Conservation (phyloP, 2,113 vertebrate species). For the Nipponia nippon region DNA sequence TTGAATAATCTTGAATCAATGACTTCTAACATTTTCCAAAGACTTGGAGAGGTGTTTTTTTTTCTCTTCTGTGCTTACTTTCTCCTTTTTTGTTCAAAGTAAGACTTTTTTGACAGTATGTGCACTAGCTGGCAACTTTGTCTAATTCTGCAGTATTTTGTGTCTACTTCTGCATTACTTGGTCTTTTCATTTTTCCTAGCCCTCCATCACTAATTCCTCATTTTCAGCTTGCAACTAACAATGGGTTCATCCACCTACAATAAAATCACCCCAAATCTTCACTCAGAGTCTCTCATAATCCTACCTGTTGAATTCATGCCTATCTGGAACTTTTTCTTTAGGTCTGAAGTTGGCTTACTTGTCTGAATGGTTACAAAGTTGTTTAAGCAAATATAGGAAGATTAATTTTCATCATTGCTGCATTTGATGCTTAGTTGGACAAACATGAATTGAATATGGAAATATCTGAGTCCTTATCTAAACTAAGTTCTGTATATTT, state of each 20-base stretch:
- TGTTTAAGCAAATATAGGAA: not conserved
- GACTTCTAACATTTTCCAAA: constrained; percentile 68
- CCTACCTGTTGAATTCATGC: not conserved
- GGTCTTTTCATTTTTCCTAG: not conserved
- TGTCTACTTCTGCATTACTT: not conserved
- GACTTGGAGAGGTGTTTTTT: not conserved
- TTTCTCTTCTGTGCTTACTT: not conserved
- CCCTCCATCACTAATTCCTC: not conserved
- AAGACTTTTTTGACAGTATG: not conserved
- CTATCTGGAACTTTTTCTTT: not conserved
- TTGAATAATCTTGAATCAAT: constrained; percentile 72
- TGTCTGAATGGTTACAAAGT: not conserved
- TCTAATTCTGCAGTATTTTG: not conserved
- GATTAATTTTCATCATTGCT: not conserved
- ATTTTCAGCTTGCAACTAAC: not conserved
- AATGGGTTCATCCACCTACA: not conserved
- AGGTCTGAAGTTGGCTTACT: not conserved
- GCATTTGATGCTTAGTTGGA: not conserved
- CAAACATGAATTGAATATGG: not conserved
- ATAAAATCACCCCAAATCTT: not conserved
- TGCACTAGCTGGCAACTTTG: not conserved
- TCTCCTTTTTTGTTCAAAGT: constrained; percentile 20
- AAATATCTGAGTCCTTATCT: not conserved
- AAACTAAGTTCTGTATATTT: not conserved
- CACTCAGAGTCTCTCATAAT: not conserved